Evolutionary conservation across 2,888 invertebrate species (phyloP).

Genomic region (Theretra japonica): DNA sequence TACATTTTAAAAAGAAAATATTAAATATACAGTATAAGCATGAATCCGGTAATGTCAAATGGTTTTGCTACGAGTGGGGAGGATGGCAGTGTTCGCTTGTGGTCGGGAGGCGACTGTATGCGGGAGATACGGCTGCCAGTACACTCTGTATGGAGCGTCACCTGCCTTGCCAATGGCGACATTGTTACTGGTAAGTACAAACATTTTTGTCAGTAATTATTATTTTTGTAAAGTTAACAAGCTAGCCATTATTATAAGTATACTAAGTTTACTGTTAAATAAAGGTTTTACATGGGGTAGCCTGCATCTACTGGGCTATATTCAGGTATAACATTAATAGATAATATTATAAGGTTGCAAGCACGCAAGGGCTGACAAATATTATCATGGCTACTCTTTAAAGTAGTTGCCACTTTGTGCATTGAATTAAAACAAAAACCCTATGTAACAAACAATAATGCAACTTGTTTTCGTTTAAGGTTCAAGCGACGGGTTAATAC

Average conservation of each 20-base stretch:
- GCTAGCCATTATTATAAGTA: too few relatives aligned
- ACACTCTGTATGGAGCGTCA: conserved; percentile 95
- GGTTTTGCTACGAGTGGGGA: conserved; percentile 94
- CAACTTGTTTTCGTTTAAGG: conserved; percentile 49
- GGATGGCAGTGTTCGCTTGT: conserved; percentile 93
- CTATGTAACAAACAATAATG: not conserved
- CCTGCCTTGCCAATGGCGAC: conserved; percentile 93
- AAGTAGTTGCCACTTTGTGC: too few relatives aligned
- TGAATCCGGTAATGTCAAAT: conserved; percentile 81
- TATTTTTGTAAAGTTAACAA: not conserved
- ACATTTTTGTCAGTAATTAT: not conserved
- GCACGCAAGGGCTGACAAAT: too few relatives aligned
- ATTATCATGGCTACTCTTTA: too few relatives aligned
- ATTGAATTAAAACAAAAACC: too few relatives aligned
- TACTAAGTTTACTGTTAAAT: too few relatives aligned
- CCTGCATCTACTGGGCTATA: not conserved
- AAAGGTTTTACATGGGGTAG: too few relatives aligned
- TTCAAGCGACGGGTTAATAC: conserved; percentile 93
- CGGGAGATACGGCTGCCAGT: conserved; percentile 91
- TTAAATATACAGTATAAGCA: conserved; percentile 76
- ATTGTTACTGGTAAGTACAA: conserved; percentile 89
- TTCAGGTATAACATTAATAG: not conserved
- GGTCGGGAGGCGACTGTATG: conserved; percentile 87
- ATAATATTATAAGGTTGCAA: too few relatives aligned
- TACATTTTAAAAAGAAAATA: not conserved